Conservation (phyloP, 2,888 invertebrate genomes). For the Ernsta delagoae region DNA sequence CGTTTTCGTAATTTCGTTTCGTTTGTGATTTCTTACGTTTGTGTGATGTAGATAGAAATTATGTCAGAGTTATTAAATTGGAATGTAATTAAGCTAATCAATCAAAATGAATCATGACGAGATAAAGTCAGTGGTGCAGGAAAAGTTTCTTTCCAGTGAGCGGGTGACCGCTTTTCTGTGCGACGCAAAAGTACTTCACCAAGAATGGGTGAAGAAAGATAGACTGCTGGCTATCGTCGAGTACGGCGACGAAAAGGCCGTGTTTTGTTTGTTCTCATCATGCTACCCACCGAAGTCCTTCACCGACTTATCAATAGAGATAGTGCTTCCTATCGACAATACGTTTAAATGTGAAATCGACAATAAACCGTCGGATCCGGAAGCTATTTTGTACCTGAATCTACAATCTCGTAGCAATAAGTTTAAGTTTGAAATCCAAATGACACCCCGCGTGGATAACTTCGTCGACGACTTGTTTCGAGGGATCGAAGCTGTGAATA, state of each 20-base stretch:
- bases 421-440: constrained; percentile 80
- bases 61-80: constrained; percentile 37
- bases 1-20: too few relatives aligned
- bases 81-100: constrained; percentile 45
- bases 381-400: constrained; percentile 79
- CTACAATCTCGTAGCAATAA: constrained; percentile 76
- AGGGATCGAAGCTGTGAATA: constrained; percentile 88
- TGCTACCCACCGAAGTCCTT: constrained; percentile 88
- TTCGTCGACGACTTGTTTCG: constrained; percentile 90
- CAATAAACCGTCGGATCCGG: constrained; percentile 84
- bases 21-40: not conserved
- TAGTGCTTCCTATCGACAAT: constrained; percentile 91
- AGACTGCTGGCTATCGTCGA: constrained; percentile 77
- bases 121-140: constrained; percentile 76
- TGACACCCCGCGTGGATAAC: constrained; percentile 86
- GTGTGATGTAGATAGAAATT: constrained; percentile 16
- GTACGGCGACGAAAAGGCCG: constrained; percentile 80
- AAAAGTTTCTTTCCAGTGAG: constrained; percentile 79
- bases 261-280: constrained; percentile 80
- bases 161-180: constrained; percentile 74
- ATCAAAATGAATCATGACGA: constrained; percentile 79
- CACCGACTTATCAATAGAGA: constrained; percentile 92
- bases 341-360: constrained; percentile 91
- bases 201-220: constrained; percentile 78
- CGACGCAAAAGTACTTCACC: constrained; percentile 77